Conservation (phyloP, 2,888 invertebrate species). For the Synergus japonicus region DNA sequence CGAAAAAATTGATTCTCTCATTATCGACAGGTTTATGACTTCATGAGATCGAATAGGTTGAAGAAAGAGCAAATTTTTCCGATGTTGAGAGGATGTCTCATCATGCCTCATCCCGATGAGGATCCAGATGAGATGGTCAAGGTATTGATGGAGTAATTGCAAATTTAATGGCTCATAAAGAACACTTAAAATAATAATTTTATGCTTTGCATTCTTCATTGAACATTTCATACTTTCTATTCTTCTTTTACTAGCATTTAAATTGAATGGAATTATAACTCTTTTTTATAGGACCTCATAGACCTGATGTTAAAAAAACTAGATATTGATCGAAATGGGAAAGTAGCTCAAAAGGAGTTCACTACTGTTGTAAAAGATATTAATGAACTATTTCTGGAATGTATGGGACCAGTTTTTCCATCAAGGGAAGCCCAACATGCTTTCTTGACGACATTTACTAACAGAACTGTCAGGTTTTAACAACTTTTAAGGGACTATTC, state of each 20-base stretch:
- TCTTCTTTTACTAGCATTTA: background rate
- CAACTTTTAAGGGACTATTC: constrained; percentile 9
- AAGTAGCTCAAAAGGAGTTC: constrained; percentile 79
- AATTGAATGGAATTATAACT: background rate
- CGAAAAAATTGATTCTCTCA: constrained; percentile 13
- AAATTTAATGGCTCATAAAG: constrained; percentile 22
- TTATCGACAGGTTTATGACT: constrained; percentile 68
- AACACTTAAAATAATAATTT: background rate
- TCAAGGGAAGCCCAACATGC: constrained; percentile 66
- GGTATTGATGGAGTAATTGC: constrained; percentile 56
- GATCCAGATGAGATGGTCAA: constrained; percentile 82
- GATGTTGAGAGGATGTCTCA: constrained; percentile 74
- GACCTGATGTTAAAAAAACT: constrained; percentile 80
- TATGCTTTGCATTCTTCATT: background rate
- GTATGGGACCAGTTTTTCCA: constrained; percentile 73
- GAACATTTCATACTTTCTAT: background rate
- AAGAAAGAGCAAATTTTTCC: constrained; percentile 72
- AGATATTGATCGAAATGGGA: constrained; percentile 81
- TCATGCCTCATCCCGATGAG: constrained; percentile 79
- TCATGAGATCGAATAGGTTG: constrained; percentile 65
- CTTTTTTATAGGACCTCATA: constrained; percentile 78
- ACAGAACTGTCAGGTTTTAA: constrained; percentile 37
- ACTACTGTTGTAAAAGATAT: constrained; percentile 76
- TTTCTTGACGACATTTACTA: constrained; percentile 70
- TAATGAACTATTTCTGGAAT: constrained; percentile 67